Base-by-base conservation (phyloP, 2,888 invertebrate genomes). In the Ecliptopera silaceata region DNA sequence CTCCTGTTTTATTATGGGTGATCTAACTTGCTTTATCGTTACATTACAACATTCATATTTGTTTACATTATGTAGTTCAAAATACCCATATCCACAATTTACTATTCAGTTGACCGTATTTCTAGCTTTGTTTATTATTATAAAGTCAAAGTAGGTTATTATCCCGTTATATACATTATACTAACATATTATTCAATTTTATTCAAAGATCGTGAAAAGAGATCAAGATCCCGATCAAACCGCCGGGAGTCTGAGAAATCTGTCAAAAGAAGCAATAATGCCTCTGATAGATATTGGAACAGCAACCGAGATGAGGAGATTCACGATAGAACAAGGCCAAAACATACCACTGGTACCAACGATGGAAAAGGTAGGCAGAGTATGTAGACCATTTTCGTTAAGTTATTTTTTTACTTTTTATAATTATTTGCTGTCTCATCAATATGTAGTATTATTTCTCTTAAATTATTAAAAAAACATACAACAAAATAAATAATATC, bases 281-380 rank as follows among this genome's bases (percentile, higher is more conserved):
- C 81, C 12, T 77, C 87, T 0, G 88, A 89, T 5, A 77, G 86
- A 59, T 90, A 91, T 52, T 89, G 90, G 89, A 85, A 81, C 65
- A 84, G 70, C 53, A 78, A 74, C 31, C 72, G 86, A 61, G 87
- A 88, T 31, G 90, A 88, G 12, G 87, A 85, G 41, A 71, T 66
- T 15, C 85, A 82, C 49, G 88, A 88, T 17, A 77, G 89, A 61
- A 75, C 78, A 36, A 79, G 89, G 71, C 77, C 82, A 67, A 89
- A 89, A 74, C 88, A 83, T 68, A 68, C 80, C 5, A 63, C 74
- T 4, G 63, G 77, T 38, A 66, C 74, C 29, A 86, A 86, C 45
- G 88, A 87, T 44, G 85, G 84, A 13, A 86, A 86, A 81, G 86
- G 87, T 85, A 69, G 36, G 56, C 43, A 10, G 34, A 51, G 50